Conservation (phyloP, 2,888 invertebrate genomes). For the Periphyllus acericola region DNA sequence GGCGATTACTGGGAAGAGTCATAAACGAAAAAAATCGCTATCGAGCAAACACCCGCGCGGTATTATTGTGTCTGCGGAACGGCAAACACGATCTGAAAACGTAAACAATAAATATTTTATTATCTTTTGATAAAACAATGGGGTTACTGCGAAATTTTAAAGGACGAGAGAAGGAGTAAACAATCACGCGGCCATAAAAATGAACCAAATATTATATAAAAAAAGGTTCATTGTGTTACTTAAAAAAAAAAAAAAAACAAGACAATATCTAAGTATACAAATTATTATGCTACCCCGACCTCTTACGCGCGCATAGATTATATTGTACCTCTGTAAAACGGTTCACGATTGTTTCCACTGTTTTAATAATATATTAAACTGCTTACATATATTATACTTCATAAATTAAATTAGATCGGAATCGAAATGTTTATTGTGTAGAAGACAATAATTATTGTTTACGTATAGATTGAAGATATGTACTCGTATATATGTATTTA, state of each 20-base stretch:
- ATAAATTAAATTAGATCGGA: conserved; percentile 6
- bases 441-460: conserved; percentile 13
- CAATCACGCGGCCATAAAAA: conserved; percentile 45
- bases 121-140: conserved; percentile 57
- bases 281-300: conserved; percentile 19
- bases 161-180: conserved; percentile 34
- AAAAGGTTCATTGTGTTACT: conserved; percentile 36
- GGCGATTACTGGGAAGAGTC: neutral
- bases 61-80: conserved; percentile 11
- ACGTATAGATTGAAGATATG: neutral
- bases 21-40: conserved; percentile 9
- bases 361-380: neutral
- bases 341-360: neutral
- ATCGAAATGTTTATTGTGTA: conserved; percentile 13
- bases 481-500: no score
- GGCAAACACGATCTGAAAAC: conserved; percentile 42
- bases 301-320: neutral
- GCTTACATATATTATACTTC: neutral
- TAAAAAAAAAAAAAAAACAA: neutral
- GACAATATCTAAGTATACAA: neutral
- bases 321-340: neutral
- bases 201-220: conserved; percentile 12
- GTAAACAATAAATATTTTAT: conserved; percentile 57
- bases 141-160: conserved; percentile 44
- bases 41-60: conserved; percentile 26